Base-by-base conservation (phyloP, 2,888 invertebrate genomes). In the Erebia ligea region DNA sequence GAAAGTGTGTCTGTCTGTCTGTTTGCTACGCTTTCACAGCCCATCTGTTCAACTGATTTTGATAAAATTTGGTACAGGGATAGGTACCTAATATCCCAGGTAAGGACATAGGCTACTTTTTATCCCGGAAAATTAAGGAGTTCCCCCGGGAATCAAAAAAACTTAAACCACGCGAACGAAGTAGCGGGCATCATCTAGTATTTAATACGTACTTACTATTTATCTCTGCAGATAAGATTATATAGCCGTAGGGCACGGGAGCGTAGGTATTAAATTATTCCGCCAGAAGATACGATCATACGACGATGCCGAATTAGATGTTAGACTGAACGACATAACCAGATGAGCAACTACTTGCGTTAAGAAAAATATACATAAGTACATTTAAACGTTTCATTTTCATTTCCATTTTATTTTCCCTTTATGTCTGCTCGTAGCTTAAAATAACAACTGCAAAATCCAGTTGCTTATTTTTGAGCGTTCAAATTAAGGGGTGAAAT, bases 201-300 rank as follows among this genome's bases (percentile, higher is more conserved):
- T 2, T 42, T 11, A 5, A 11, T 42, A 42, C 6, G 0, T 50
- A 8, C n/a, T 15, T 6, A 50, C 50, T 50, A n/a, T n/a, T 8
- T n/a, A n/a, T 8, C n/a, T 50, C 19, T 42, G 42, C 42, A 42
- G 61, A 61, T 61, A 19, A 4, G 61, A 61, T 61, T 42, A 61
- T 42, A 61, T 1, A 11, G 57, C 57, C 57, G 42, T 61, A 17
- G 40, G 59, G 59, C 17, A 42, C 19, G 17, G 42, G n/a, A 6
- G 61, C 42, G 11, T 61, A n/a, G n/a, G n/a, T n/a, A 61, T 45
- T 61, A 61, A 61, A 42, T 61, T 61, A 45, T 45, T 11, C 17
- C 42, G 17, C 42, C 19, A 17, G 42, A 19, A 61, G 42, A 61
- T 61, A 61, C 19, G 17, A 61, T 17, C 19, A 61, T 61, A 61